Evolutionary conservation across 2,888 invertebrate species (phyloP), one percentile per base, ranked within the genome.

Genomic region (Agrochola lychnidis): DNA sequence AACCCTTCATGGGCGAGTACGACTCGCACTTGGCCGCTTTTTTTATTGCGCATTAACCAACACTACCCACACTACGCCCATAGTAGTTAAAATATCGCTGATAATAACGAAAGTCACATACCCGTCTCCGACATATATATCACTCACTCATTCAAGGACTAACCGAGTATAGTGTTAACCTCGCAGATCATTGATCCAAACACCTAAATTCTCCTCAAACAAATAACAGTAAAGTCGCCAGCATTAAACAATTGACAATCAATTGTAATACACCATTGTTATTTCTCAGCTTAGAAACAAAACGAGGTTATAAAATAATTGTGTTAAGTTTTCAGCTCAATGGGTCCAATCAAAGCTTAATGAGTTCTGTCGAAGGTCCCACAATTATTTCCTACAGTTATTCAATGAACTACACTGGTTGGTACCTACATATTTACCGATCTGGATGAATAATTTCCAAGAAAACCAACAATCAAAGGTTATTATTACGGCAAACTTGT

Each of bases 341-440:
- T 66, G 86, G 64, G 2, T 85, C 53, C 69, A 76, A 77, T 85
- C 77, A 66, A 42, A 71, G 61, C 42, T 57, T 22, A 57, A 59
- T 19, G 30, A 69, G 22, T 48, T 14, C 56, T 36, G 36, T 25
- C 19, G 40, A 64, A 25, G 48, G 12, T 10, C n/a, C 6, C n/a
- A 14, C 36, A 68, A 70, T 76, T 76, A 57, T 36, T 82, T 66
- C 16, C 45, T 62, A 59, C 69, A 57, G 19, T 76, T 63, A 48
- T 64, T 57, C 25, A 81, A n/a, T 67, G 16, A 79, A 78, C 14
- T 42, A 42, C 14, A 56, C 6, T 2, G 22, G 22, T 14, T 19
- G 22, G 14, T n/a, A n/a, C 2, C 7, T 22, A 51, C 2, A 45
- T 30, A 51, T 63, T 64, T 69, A 48, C 4, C 22, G n/a, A 22